A percentile compares a stretch with the other conserved stretches of the same genome.
These are phyloP conservation scores for Spinus olivaceus DNA, from an alignment of 2,797 vertebrate genomes.

Conservation along the genomic window DNA sequence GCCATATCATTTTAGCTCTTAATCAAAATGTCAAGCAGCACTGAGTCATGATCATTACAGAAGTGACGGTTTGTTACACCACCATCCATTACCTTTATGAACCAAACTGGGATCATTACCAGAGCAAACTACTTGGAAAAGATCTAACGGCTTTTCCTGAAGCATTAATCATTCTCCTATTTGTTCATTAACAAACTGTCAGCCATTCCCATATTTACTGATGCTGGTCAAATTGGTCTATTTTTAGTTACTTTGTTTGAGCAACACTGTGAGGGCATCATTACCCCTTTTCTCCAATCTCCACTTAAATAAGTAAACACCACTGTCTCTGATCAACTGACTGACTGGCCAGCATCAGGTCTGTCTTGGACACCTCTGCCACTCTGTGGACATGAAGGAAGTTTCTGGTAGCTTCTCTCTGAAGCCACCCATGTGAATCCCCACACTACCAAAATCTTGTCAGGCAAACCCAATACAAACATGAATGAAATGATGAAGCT, in stretches of 20 bases:
- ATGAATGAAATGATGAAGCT: neutral
- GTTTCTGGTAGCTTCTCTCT: neutral
- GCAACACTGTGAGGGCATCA: neutral
- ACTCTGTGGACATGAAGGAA: neutral
- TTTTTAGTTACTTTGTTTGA: neutral
- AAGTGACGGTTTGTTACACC: neutral
- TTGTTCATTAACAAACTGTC: neutral
- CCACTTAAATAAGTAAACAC: neutral
- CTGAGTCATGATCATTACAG: neutral
- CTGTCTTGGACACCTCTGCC: neutral
- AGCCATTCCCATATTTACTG: neutral
- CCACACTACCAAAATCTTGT: neutral
- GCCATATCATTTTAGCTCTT: neutral
- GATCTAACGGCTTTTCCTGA: neutral
- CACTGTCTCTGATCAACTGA: no score
- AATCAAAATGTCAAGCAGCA: conserved; percentile 27
- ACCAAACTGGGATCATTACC: neutral
- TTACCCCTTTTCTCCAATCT: neutral
- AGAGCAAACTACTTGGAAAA: neutral
- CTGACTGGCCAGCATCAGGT: neutral
- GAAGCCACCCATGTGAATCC: neutral
- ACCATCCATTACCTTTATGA: conserved; percentile 13
- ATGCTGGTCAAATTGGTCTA: neutral
- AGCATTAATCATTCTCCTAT: conserved; percentile 26
- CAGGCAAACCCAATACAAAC: neutral